Evolutionary conservation across 1,140 invertebrate genomes (phyloP).

Genomic region (Pseudomyrmex sp.): DNA sequence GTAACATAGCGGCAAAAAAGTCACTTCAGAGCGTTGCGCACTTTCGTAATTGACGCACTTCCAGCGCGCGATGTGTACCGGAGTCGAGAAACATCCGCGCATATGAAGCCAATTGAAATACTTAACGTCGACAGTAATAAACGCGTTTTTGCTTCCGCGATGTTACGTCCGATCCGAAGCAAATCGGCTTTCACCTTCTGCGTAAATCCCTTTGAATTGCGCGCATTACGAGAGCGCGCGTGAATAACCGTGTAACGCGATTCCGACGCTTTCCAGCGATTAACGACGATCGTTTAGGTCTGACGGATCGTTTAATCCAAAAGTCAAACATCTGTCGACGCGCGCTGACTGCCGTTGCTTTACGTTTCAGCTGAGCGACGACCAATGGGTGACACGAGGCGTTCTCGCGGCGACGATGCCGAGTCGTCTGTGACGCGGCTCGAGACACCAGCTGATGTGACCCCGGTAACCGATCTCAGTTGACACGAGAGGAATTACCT

Average conservation of each 20-base stretch:
- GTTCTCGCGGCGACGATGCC: constrained; percentile 18
- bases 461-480: constrained; percentile 42
- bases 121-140: constrained; percentile 24
- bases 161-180: constrained; percentile 57
- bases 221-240: constrained; percentile 51
- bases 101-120: constrained; percentile 19
- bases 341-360: constrained; percentile 59
- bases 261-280: constrained; percentile 43
- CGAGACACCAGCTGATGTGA: constrained; percentile 41
- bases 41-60: neutral
- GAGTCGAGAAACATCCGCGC: constrained; percentile 2
- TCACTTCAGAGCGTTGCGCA: neutral
- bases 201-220: constrained; percentile 60
- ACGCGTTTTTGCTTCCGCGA: constrained; percentile 53
- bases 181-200: constrained; percentile 59
- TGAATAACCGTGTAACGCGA: constrained; percentile 59
- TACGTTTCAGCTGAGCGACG: constrained; percentile 51
- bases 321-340: constrained; percentile 60
- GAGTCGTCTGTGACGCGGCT: constrained; percentile 5
- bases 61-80: neutral
- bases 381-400: constrained; percentile 57
- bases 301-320: constrained; percentile 64
- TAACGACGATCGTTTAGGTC: constrained; percentile 41
- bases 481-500: constrained; percentile 61
- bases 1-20: no score